phyloP scores from a whole-genome alignment of 2,797 vertebrate species.

The Linurgus olivaceus region DNA sequence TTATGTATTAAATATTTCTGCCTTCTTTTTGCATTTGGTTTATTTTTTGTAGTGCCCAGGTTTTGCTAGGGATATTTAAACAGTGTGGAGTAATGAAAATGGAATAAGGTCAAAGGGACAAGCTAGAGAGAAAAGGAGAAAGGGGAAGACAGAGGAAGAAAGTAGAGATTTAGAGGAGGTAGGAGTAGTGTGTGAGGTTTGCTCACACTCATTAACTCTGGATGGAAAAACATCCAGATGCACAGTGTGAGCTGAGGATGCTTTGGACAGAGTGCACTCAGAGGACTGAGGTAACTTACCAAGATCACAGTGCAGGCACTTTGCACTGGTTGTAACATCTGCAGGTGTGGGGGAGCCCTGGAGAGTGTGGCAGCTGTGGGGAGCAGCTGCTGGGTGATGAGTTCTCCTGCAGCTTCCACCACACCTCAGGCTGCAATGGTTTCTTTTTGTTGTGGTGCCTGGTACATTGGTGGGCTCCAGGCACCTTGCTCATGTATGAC shows the following conservation, averaged over 20 bases:
- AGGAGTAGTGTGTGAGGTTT: neutral
- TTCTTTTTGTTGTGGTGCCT: neutral
- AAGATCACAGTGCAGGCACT: neutral
- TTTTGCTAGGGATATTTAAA: neutral
- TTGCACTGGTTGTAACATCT: neutral
- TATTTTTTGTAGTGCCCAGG: neutral
- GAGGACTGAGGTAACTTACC: neutral
- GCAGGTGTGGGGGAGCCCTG: neutral
- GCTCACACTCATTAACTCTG: rapidly evolving
- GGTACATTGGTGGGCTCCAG: neutral
- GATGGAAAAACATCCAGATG: neutral
- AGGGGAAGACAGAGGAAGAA: neutral
- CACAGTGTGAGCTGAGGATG: neutral
- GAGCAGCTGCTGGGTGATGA: neutral
- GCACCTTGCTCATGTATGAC: neutral
- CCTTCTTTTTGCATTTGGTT: neutral
- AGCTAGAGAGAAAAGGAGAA: neutral
- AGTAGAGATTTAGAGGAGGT: neutral
- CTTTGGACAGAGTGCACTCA: neutral
- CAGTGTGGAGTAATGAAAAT: neutral
- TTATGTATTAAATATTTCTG: neutral
- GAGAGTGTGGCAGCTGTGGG: neutral
- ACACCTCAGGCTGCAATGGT: neutral
- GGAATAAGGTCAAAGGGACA: neutral
- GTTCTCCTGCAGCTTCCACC: neutral